Evolutionary conservation across 2,888 invertebrate species (phyloP), one percentile per base, ranked within the genome.

Genomic region (Lypha dubia): DNA sequence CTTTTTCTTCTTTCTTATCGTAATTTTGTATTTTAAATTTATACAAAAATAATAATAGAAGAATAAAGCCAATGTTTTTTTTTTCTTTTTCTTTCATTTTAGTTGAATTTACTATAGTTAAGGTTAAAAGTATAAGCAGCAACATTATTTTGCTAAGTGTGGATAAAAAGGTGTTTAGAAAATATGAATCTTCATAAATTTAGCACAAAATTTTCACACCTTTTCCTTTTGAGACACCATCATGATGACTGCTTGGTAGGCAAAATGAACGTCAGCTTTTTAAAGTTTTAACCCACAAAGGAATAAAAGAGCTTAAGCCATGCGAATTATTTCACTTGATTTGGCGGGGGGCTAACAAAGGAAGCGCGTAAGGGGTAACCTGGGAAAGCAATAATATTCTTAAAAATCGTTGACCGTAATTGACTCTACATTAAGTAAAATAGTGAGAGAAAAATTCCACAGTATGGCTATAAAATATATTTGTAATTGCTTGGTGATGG

Each of bases 121-220:
- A 73, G 80, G 74, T 75, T 82, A 82, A 76, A 82, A 22, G 63
- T 71, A 63, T 62, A 75, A 68, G 62, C 20, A 35, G 56, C 46
- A 56, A 71, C 46, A 32, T 58, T 71, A 58, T 68, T 60, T 67
- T 41, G 46, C 51, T 46, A 74, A 80, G 60, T 68, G 60, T 53
- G 41, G 13, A 63, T 51, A 84, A 81, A 79, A 70, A 75, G 73
- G 68, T 80, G 71, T 77, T 76, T 53, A 73, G 74, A 84, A 77
- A 77, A 81, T 81, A 84, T 81, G 84, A 81, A 81, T 81, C 84
- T 84, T 81, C 77, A 84, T 77, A 84, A 81, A 84, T 84, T 84
- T 74, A 70, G 77, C 70, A 79, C 81, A 84, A 46, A 63, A 81
- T 70, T 76, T 77, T 81, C 84, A 84, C 84, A 84, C 77, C 84